These are phyloP conservation scores for Teinopalpus imperialis DNA, from an alignment of 2,888 invertebrate species.

Conservation along the genomic window DNA sequence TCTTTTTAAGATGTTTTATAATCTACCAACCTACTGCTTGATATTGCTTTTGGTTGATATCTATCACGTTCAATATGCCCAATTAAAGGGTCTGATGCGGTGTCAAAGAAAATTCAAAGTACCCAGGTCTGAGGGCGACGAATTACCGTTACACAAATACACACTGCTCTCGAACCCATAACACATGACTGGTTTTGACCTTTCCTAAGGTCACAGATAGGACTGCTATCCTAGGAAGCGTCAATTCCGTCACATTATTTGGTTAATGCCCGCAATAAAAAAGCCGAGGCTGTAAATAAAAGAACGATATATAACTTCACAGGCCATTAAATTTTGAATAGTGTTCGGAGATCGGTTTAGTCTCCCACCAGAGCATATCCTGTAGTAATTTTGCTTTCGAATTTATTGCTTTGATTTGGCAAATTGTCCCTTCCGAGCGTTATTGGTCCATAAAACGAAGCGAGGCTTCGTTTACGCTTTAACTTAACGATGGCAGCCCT, in stretches of 20 bases:
- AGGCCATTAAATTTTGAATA: conserved; percentile 27
- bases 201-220: too few relatives aligned
- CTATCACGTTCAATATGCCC: too few relatives aligned
- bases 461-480: conserved; percentile 20
- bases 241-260: conserved; percentile 5
- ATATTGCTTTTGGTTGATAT: too few relatives aligned
- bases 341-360: conserved; percentile 22
- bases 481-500: conserved; percentile 21
- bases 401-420: conserved; percentile 28
- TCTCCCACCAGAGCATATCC: conserved; percentile 17
- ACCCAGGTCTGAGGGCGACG: too few relatives aligned
- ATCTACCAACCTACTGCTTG: too few relatives aligned
- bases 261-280: conserved; percentile 4
- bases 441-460: conserved; percentile 23
- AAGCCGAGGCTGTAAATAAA: conserved; percentile 8
- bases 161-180: too few relatives aligned
- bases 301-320: conserved; percentile 19
- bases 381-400: conserved; percentile 18
- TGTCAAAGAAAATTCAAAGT: too few relatives aligned
- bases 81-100: too few relatives aligned
- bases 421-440: conserved; percentile 25
- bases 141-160: too few relatives aligned
- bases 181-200: too few relatives aligned
- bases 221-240: not conserved
- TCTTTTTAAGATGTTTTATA: too few relatives aligned